phyloP scores from a whole-genome alignment of 2,888 invertebrate genomes.

The Drosophila nigritarsus region DNA sequence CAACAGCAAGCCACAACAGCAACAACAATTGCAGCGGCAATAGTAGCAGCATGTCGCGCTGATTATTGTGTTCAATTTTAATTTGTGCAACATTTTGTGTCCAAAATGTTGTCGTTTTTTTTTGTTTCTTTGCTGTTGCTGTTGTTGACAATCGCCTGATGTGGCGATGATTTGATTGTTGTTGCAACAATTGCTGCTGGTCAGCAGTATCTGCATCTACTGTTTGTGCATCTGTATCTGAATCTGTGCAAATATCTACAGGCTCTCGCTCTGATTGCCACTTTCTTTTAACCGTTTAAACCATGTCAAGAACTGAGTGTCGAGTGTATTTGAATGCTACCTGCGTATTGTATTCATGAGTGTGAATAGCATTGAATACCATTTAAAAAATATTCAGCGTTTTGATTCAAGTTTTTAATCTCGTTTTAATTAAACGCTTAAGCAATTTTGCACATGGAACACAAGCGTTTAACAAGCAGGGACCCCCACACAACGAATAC shows the following conservation, averaged over 20 bases:
- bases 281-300: conserved; percentile 75
- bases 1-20: conserved; percentile 15
- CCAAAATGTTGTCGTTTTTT: conserved; percentile 40
- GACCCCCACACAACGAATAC: conserved; percentile 25
- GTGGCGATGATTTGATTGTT: conserved; percentile 45
- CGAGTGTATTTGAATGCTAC: conserved; percentile 23
- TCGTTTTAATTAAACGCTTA: conserved; percentile 40
- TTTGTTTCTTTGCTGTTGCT: not conserved
- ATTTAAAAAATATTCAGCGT: conserved; percentile 2
- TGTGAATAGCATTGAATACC: conserved; percentile 12
- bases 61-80: conserved; percentile 79
- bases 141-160: conserved; percentile 48
- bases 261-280: conserved; percentile 48
- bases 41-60: conserved; percentile 54
- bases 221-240: conserved; percentile 6
- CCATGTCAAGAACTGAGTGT: conserved; percentile 64
- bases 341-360: conserved; percentile 5
- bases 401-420: conserved; percentile 35
- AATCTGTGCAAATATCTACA: conserved; percentile 15
- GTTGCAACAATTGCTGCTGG: conserved; percentile 12
- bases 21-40: conserved; percentile 22
- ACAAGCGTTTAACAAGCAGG: conserved; percentile 12
- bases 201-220: conserved; percentile 12
- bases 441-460: conserved; percentile 10
- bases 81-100: conserved; percentile 76